A percentile compares a stretch with the other conserved stretches of the same genome.
Evolutionary conservation across 2,113 vertebrate genomes (phyloP).

Genomic region (Stegostoma tigrinum): DNA sequence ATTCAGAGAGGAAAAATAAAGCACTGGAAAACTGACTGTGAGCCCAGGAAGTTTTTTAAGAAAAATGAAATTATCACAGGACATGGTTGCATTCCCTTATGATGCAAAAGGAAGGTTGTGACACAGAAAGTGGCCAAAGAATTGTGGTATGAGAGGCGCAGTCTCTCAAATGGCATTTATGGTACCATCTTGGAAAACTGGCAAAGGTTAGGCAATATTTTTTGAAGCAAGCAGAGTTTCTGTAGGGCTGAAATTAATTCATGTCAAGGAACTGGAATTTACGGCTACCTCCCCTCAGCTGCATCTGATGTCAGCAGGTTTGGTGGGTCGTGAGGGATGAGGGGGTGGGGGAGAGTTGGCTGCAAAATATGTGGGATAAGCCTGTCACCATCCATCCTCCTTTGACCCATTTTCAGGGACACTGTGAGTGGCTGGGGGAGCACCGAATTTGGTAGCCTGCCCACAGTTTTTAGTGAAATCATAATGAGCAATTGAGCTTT

Average conservation of each 20-base stretch:
- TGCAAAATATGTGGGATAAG: too few species aligned
- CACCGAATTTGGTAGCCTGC: too few species aligned
- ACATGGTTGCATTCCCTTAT: background rate
- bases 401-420: too few species aligned
- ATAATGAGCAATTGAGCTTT: too few species aligned
- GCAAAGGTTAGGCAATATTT: background rate
- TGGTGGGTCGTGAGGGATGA: too few species aligned
- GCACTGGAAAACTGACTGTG: background rate
- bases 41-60: background rate
- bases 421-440: too few species aligned
- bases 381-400: too few species aligned
- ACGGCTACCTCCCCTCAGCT: background rate
- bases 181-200: background rate
- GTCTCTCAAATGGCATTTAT: background rate
- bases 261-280: background rate
- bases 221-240: background rate
- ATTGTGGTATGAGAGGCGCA: background rate
- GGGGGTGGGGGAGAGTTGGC: too few species aligned
- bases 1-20: background rate
- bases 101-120: background rate
- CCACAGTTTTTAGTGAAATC: too few species aligned
- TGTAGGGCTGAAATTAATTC: background rate
- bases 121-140: background rate
- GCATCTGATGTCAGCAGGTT: too few species aligned
- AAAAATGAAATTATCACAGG: background rate